phyloP scores from a whole-genome alignment of 2,888 invertebrate genomes.

The Drosophila pullipes region DNA sequence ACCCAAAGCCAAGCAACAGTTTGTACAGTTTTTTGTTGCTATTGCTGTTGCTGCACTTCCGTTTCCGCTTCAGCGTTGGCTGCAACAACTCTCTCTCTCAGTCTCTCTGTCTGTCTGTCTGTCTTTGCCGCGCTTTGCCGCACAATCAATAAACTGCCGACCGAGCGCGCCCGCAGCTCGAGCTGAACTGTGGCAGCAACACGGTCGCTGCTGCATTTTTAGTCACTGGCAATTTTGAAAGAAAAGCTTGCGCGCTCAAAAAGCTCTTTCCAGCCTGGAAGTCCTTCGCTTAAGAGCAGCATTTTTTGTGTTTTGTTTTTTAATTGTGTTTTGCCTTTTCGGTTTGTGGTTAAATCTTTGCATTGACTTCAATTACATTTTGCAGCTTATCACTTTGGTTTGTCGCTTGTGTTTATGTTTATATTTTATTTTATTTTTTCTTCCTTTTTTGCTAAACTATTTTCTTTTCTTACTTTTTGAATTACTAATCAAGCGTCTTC shows the following conservation, averaged over 20 bases:
- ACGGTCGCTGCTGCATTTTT: slow-evolving; percentile 47
- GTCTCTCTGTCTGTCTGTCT: not conserved
- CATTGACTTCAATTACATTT: not conserved
- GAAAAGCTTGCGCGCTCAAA: slow-evolving; percentile 13
- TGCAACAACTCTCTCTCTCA: slow-evolving; percentile 14
- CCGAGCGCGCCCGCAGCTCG: slow-evolving; percentile 71
- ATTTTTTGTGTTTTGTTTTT: not conserved
- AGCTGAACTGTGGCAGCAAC: slow-evolving; percentile 65
- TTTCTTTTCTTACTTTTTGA: not conserved
- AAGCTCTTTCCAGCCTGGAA: slow-evolving; percentile 64
- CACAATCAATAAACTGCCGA: slow-evolving; percentile 51
- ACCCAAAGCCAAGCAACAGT: slow-evolving; percentile 65
- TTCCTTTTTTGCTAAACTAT: not conserved
- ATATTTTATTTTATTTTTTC: not conserved
- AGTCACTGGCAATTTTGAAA: slow-evolving; percentile 24
- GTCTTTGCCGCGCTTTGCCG: slow-evolving; percentile 21
- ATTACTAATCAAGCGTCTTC: not conserved
- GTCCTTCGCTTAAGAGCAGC: slow-evolving; percentile 6
- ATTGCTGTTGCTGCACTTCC: slow-evolving; percentile 75
- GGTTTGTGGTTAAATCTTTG: not conserved
- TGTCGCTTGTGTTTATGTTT: not conserved
- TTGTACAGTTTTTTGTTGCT: slow-evolving; percentile 59
- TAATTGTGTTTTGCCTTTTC: not conserved
- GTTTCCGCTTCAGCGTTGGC: slow-evolving; percentile 61
- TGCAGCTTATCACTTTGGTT: not conserved